Evolutionary conservation across 2,797 vertebrate species (phyloP).

Genomic region (Sylvilagus floridanus): DNA sequence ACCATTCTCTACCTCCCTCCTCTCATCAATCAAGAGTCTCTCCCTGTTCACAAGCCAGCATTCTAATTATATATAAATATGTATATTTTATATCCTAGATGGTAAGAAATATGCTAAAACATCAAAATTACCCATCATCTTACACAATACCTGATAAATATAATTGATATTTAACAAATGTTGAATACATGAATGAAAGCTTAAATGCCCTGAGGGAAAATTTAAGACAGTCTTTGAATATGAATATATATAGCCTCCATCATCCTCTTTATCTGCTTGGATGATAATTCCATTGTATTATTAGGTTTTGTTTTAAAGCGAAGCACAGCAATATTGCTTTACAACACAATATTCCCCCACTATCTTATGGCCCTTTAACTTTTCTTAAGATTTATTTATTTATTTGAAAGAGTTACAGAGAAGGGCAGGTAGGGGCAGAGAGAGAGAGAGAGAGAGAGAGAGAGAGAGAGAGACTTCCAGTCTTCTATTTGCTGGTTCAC

Average conservation of each 20-base stretch:
- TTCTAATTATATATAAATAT: neutral
- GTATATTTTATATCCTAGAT: neutral
- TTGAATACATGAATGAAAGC: slow-evolving; percentile 9
- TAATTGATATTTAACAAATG: slow-evolving; percentile 19
- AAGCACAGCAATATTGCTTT: neutral
- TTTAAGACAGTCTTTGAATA: slow-evolving; percentile 31
- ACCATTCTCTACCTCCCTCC: neutral
- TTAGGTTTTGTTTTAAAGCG: neutral
- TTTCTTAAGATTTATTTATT: too few relatives aligned
- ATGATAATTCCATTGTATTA: neutral
- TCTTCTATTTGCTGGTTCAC: too few relatives aligned
- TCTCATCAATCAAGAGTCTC: slow-evolving; percentile 14
- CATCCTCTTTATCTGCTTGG: neutral
- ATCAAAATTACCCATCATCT: neutral
- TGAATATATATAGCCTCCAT: neutral
- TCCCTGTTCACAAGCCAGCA: neutral
- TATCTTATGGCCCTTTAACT: neutral
- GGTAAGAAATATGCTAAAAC: neutral
- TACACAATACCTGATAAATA: neutral
- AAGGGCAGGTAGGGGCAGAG: too few relatives aligned
- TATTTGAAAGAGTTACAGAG: too few relatives aligned
- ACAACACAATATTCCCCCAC: neutral
- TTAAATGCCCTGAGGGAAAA: neutral
- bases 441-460: too few relatives aligned
- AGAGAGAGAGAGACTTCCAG: too few relatives aligned